Conservation (phyloP, 2,888 invertebrate genomes). For the Pyrrhia umbra region DNA sequence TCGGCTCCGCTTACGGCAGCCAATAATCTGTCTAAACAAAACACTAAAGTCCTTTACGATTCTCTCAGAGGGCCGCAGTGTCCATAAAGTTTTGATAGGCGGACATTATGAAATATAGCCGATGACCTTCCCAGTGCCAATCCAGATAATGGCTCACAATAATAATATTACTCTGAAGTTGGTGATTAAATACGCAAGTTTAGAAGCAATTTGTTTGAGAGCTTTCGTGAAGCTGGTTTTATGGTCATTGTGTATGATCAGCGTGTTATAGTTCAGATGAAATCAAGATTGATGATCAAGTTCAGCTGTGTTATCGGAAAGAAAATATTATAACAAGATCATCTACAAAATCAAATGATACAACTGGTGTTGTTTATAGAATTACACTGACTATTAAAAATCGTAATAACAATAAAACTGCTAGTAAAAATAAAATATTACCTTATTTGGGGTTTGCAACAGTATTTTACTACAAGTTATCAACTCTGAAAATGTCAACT, state of each 20-base stretch:
- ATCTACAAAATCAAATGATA: background rate
- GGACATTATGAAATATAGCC: conserved; percentile 71
- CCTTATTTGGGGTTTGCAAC: too few relatives aligned
- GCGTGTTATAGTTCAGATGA: conserved; percentile 1
- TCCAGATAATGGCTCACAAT: conserved; percentile 66
- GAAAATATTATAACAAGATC: background rate
- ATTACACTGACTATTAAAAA: too few relatives aligned
- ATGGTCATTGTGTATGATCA: conserved; percentile 38
- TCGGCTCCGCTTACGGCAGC: conserved; percentile 24
- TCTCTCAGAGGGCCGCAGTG: conserved; percentile 69
- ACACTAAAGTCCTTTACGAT: conserved; percentile 78
- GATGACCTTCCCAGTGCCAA: conserved; percentile 61
- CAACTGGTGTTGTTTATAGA: background rate
- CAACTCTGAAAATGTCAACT: background rate
- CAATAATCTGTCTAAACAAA: conserved; percentile 67
- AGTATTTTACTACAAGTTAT: too few relatives aligned
- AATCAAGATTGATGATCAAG: conserved; percentile 7
- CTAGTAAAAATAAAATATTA: too few relatives aligned
- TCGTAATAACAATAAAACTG: too few relatives aligned
- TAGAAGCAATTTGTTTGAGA: conserved; percentile 60
- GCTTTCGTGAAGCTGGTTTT: conserved; percentile 44
- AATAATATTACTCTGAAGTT: conserved; percentile 60
- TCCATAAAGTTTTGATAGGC: conserved; percentile 81
- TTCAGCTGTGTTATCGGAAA: background rate
- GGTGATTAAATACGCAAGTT: conserved; percentile 62